These are phyloP conservation scores for Mythimna impura DNA, from an alignment of 2,888 invertebrate genomes.

Conservation along the genomic window DNA sequence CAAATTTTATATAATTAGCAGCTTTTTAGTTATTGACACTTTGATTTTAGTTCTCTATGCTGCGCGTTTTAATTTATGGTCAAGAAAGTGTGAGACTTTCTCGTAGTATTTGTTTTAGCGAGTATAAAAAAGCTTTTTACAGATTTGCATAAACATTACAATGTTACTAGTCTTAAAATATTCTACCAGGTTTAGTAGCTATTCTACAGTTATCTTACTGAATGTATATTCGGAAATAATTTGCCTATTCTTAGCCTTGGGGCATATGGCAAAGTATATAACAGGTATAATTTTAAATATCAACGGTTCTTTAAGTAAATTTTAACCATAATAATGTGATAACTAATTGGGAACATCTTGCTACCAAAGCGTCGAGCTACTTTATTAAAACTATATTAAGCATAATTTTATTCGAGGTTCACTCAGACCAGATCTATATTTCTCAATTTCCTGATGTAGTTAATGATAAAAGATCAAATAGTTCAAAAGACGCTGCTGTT, in stretches of 20 bases:
- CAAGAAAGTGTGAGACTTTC: background rate
- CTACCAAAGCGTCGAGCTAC: background rate
- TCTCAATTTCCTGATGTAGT: conserved; percentile 46
- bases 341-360: conserved; percentile 20
- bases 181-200: background rate
- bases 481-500: conserved; percentile 31
- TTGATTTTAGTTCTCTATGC: conserved; percentile 32
- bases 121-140: background rate
- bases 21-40: conserved; percentile 62
- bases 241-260: background rate
- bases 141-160: background rate
- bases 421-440: conserved; percentile 44
- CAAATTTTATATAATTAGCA: conserved; percentile 58
- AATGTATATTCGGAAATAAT: background rate
- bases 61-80: conserved; percentile 22
- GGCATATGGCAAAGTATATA: background rate
- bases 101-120: background rate
- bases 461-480: conserved; percentile 31
- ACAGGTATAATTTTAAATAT: background rate
- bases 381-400: conserved; percentile 34
- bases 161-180: background rate
- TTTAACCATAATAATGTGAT: conserved; percentile 4
- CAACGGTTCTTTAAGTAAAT: conserved; percentile 13
- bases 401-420: conserved; percentile 32
- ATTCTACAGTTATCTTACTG: background rate